Conservation (phyloP, 2,113 vertebrate species). For the Neomonachus schauinslandi region DNA sequence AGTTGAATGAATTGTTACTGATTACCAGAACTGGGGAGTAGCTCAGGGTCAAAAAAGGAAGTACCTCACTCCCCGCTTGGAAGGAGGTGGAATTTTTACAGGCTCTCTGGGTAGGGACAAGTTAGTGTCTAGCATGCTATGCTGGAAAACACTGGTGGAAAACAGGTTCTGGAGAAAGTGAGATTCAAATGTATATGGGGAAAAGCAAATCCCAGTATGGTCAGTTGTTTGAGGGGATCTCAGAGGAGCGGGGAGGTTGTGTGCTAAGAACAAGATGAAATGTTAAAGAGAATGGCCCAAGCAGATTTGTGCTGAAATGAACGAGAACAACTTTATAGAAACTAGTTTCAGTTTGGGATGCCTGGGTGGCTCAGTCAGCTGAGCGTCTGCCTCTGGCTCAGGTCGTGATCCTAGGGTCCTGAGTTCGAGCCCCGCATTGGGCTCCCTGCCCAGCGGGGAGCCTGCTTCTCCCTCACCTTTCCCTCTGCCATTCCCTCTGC, state of each 20-base stretch:
- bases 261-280: neutral
- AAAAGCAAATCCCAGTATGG: neutral
- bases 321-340: neutral
- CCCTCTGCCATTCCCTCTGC: neutral
- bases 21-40: constrained; percentile 13
- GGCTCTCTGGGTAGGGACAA: neutral
- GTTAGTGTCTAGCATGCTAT: neutral
- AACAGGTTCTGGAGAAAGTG: neutral
- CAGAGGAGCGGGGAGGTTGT: neutral
- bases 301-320: neutral
- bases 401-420: neutral
- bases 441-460: neutral
- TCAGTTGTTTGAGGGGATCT: neutral
- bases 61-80: neutral
- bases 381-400: neutral
- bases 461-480: neutral
- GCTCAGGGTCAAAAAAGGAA: neutral
- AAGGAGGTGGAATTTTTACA: neutral
- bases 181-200: neutral
- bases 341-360: neutral
- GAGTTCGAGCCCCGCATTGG: neutral
- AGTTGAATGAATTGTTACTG: constrained; percentile 26
- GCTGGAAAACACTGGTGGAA: neutral
- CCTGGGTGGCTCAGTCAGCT: neutral
- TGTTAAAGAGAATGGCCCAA: neutral